Evolutionary conservation across 2,888 invertebrate genomes (phyloP).

Genomic region (Cetonia aurata): DNA sequence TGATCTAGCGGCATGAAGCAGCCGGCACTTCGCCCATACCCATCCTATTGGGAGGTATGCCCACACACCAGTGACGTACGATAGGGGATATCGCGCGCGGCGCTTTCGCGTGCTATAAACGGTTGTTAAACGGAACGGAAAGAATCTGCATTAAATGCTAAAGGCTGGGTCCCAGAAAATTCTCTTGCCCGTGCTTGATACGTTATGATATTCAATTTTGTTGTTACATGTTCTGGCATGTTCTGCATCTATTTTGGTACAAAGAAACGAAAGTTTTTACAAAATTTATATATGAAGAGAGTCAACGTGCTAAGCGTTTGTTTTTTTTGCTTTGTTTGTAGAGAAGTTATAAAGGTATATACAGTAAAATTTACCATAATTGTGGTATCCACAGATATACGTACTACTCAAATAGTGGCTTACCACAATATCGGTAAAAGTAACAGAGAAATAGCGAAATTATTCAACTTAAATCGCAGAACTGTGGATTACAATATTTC

Average conservation of each 20-base stretch:
- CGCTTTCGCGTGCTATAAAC: conserved; percentile 3
- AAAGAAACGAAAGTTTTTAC: too few relatives aligned
- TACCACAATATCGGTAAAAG: too few relatives aligned
- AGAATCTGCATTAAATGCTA: neutral
- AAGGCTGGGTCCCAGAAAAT: neutral
- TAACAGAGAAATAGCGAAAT: too few relatives aligned
- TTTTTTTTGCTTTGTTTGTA: neutral
- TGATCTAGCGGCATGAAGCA: conserved; percentile 38
- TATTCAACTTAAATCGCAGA: too few relatives aligned
- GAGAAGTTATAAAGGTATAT: too few relatives aligned
- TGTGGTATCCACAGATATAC: too few relatives aligned
- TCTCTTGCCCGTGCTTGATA: too few relatives aligned
- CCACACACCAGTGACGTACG: conserved; percentile 23
- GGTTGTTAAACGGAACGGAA: conserved; percentile 30
- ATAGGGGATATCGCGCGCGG: neutral
- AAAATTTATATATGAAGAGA: too few relatives aligned
- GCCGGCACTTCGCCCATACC: conserved; percentile 47
- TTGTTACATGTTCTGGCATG: neutral
- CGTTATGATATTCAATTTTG: neutral
- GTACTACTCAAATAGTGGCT: too few relatives aligned
- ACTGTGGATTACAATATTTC: too few relatives aligned
- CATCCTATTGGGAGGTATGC: conserved; percentile 20
- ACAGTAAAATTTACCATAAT: too few relatives aligned
- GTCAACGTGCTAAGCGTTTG: neutral
- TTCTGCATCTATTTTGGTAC: too few relatives aligned